Base-by-base conservation (phyloP, 64 coral and sea anemone genomes). In the Porites australiensis region DNA sequence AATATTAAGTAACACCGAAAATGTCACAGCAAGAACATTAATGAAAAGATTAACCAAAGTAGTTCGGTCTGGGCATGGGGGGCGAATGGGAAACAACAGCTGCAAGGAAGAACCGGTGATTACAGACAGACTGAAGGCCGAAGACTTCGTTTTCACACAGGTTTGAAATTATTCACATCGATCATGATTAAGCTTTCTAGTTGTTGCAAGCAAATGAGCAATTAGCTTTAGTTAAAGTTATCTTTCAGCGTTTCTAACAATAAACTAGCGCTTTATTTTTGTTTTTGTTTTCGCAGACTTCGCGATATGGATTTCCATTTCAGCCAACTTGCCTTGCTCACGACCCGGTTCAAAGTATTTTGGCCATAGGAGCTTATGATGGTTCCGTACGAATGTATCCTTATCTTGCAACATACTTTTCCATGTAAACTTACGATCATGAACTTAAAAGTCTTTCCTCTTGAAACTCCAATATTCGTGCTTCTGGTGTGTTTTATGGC, bases 381-480 rank as follows among this genome's bases (percentile, higher is more conserved):
- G 98, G 98, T 44, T 94, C 91, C 15, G 69, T 99, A 1, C 86
- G 90, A 55, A 94, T 99, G 98, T 99, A 99, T 99, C 98, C 91
- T 99, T 96, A 47, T 51, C 49, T 14, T 37, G 27, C 5, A 61
- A 15, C 48, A 43, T 50, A 10, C 7, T 3, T 79, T 57, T 79
- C 12, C 77, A 21, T 22, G 5, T 79, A 79, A 54, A 55, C 16
- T 55, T 20, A 27, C 10, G 15, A 8, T 82, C 12, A 20, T 55
- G 16, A 15, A 4, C 15, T 84, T 10, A 84, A 84, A 50, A 20
- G 47, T 68, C 15, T 13, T 22, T 84, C 19, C 51, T 4, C 45
- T 50, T 52, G 62, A 52, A 76, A 9, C 13, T 65, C 13, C 69
- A 19, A 52, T 37, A 37, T 61, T 4, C 18, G 65, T 23, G 51